phyloP scores from a whole-genome alignment of 2,113 vertebrate species.

The Seriola rivoliana region DNA sequence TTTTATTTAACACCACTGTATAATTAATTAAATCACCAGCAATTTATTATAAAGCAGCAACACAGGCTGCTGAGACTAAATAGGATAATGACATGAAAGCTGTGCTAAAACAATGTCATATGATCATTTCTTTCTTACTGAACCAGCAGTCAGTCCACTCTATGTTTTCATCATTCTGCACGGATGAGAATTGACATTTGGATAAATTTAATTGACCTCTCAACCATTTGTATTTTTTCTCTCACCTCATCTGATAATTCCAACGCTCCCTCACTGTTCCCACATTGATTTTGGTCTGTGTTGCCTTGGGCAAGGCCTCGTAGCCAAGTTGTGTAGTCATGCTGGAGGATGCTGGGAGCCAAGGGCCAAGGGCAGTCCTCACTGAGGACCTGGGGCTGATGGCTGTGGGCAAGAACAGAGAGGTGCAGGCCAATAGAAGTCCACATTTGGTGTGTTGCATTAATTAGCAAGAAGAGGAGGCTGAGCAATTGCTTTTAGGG shows the following conservation, averaged over 20 bases:
- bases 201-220: conserved; percentile 34
- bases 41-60: conserved; percentile 64
- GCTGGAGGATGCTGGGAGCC: conserved; percentile 30
- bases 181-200: background rate
- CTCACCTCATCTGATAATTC: conserved; percentile 24
- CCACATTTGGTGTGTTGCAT: conserved; percentile 34
- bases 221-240: conserved; percentile 17
- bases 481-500: conserved; percentile 34
- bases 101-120: conserved; percentile 44
- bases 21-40: conserved; percentile 70
- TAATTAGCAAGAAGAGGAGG: conserved; percentile 49
- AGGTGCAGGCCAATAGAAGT: conserved; percentile 20
- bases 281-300: conserved; percentile 52
- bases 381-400: conserved; percentile 29
- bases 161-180: background rate
- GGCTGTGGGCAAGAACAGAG: conserved; percentile 39
- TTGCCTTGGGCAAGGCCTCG: conserved; percentile 58
- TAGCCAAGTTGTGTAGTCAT: conserved; percentile 27
- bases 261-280: background rate
- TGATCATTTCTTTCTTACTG: conserved; percentile 25
- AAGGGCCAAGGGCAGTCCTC: conserved; percentile 37
- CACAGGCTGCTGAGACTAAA: conserved; percentile 44
- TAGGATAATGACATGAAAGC: conserved; percentile 51
- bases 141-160: background rate
- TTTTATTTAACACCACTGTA: conserved; percentile 73